Conservation (phyloP, 2,797 vertebrate species). For the Intellagama lesueurii region DNA sequence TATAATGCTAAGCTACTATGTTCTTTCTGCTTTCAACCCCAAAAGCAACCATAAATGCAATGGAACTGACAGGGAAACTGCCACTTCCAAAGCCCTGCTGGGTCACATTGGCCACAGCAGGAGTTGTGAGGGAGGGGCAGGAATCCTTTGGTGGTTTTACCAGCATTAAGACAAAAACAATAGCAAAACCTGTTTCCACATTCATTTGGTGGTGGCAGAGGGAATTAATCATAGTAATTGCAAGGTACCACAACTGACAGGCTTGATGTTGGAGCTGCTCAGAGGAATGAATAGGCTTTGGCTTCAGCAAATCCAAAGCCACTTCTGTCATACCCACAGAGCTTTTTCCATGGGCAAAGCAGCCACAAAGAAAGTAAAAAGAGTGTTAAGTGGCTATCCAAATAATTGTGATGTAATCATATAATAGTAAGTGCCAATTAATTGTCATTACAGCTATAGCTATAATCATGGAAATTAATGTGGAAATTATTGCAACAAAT, state of each 20-base stretch:
- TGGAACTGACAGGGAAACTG: not conserved
- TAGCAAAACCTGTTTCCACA: not conserved
- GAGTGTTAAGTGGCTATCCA: too few species aligned
- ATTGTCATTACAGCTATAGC: too few species aligned
- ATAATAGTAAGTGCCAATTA: too few species aligned
- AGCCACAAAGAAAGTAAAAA: too few species aligned
- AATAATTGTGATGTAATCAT: too few species aligned
- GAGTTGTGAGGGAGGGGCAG: not conserved
- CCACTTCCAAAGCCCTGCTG: not conserved
- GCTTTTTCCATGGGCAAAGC: not conserved
- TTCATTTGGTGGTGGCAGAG: not conserved
- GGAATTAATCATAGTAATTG: not conserved
- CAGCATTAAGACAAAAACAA: not conserved
- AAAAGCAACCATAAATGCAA: not conserved
- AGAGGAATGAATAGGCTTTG: not conserved
- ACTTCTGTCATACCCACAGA: not conserved
- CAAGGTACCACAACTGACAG: not conserved
- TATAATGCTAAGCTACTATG: conserved; percentile 35
- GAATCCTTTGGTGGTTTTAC: not conserved
- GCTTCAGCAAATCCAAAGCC: not conserved
- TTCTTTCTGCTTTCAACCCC: conserved; percentile 2
- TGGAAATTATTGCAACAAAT: too few species aligned
- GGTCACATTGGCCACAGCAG: not conserved
- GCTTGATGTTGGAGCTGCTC: not conserved
- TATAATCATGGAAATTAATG: too few species aligned